These are phyloP conservation scores for Mus caroli DNA, from an alignment of 2,797 vertebrate genomes.

Conservation along the genomic window DNA sequence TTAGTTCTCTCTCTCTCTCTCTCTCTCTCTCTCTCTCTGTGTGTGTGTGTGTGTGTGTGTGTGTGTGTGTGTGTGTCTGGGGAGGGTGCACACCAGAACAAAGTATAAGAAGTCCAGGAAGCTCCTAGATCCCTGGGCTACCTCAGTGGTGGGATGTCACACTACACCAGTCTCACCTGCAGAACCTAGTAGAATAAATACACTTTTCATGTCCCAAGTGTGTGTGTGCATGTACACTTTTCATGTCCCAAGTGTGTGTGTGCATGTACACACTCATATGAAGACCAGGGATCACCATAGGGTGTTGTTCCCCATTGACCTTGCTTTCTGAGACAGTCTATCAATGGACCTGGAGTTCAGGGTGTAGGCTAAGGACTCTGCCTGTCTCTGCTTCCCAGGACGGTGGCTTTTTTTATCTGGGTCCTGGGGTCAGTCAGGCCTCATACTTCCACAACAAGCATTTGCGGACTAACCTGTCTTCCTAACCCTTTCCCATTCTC, in stretches of 20 bases:
- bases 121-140: background rate
- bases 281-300: too few species aligned
- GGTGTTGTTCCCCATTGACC: background rate
- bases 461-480: background rate
- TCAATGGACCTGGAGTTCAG: background rate
- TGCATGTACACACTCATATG: background rate
- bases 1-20: background rate
- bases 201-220: background rate
- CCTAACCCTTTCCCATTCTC: background rate
- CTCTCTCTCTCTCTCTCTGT: background rate
- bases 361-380: background rate
- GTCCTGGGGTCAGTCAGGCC: background rate
- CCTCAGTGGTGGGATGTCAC: background rate
- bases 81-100: background rate
- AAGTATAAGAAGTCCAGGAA: background rate
- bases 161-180: background rate
- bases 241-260: background rate
- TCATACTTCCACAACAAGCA: background rate
- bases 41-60: background rate
- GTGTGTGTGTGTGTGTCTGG: background rate
- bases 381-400: background rate
- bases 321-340: background rate
- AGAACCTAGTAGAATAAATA: background rate
- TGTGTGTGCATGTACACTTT: background rate
- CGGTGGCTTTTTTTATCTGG: background rate